A percentile compares a stretch with the other conserved stretches of the same genome.
Evolutionary conservation across 2,113 vertebrate species (phyloP).

Genomic region (Ceratotherium simum): DNA sequence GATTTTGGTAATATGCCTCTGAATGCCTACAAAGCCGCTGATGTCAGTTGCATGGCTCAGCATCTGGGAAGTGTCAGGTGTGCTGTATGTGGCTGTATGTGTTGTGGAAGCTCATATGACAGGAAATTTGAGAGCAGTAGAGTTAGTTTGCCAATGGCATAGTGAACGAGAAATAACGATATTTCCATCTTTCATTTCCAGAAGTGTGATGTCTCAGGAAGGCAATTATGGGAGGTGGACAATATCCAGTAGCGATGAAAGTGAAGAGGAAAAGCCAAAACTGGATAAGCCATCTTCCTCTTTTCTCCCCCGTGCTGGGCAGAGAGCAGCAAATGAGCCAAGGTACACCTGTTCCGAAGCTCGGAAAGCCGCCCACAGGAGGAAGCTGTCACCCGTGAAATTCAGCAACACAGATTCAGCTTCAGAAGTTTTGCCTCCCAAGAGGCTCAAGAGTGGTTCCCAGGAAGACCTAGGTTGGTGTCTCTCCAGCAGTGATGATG

Average conservation of each 20-base stretch:
- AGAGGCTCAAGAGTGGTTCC: constrained; percentile 87
- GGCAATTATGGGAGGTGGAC: constrained; percentile 94
- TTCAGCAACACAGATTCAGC: constrained; percentile 65
- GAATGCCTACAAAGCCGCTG: background rate
- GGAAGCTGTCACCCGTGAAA: constrained; percentile 88
- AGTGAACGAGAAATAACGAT: background rate
- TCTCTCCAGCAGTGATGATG: constrained; percentile 96
- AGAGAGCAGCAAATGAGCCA: background rate
- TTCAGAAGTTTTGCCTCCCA: constrained; percentile 70
- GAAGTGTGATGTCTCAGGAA: constrained; percentile 88
- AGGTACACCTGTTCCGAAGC: constrained; percentile 90
- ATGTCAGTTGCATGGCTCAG: background rate
- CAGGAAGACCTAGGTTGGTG: constrained; percentile 93
- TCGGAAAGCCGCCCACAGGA: constrained; percentile 87
- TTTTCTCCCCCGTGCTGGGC: rapidly evolving
- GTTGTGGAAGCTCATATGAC: background rate
- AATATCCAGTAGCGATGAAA: constrained; percentile 97
- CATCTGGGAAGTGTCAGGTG: background rate
- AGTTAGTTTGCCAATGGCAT: rapidly evolving
- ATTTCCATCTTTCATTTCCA: background rate
- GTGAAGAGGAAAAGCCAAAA: constrained; percentile 90
- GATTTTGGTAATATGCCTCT: background rate
- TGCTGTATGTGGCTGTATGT: background rate
- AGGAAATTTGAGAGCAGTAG: background rate
- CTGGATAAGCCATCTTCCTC: constrained; percentile 79